Percentiles rank a stretch among this genome's conserved stretches.
Evolutionary conservation across 2,888 invertebrate genomes (phyloP).

Genomic region (Malachius bipustulatus): DNA sequence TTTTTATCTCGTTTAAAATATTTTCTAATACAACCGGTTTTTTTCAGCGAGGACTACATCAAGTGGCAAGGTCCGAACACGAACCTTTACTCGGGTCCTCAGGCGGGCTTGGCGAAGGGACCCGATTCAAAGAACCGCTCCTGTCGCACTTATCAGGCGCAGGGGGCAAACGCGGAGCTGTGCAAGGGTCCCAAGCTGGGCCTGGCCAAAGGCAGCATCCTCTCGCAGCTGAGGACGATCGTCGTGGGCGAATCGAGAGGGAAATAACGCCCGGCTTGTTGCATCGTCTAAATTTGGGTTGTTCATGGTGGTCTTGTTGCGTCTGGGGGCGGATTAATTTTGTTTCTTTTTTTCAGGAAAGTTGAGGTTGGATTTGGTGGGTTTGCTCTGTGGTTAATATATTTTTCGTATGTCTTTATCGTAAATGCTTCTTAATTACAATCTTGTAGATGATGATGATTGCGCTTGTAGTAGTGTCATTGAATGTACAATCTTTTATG

Average conservation of each 20-base stretch:
- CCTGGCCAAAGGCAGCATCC: constrained; percentile 68
- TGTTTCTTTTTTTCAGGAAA: too few species aligned
- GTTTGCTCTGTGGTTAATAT: too few species aligned
- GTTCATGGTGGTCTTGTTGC: too few species aligned
- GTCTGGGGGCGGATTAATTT: too few species aligned
- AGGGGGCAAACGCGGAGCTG: constrained; percentile 54
- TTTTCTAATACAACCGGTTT: neutral
- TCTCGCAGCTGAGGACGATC: constrained; percentile 49
- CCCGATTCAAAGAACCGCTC: constrained; percentile 35
- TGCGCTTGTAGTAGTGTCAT: too few species aligned
- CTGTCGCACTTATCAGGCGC: constrained; percentile 40
- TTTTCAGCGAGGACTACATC: constrained; percentile 62
- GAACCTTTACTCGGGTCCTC: constrained; percentile 42
- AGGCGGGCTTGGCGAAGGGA: constrained; percentile 40
- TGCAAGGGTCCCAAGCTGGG: constrained; percentile 62
- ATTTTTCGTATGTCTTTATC: too few species aligned
- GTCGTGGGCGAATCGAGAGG: constrained; percentile 40
- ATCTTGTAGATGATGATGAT: too few species aligned
- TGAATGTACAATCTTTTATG: too few species aligned
- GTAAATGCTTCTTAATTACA: too few species aligned
- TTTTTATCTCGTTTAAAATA: too few species aligned
- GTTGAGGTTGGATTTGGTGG: too few species aligned
- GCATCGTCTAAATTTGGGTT: constrained; percentile 28
- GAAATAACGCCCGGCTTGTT: constrained; percentile 35
- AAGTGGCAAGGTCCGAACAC: constrained; percentile 76